Percentiles rank a stretch among this genome's conserved stretches.
Evolutionary conservation across 23 tunicate species (phyloP).

Genomic region (Trididemnum clinides): DNA sequence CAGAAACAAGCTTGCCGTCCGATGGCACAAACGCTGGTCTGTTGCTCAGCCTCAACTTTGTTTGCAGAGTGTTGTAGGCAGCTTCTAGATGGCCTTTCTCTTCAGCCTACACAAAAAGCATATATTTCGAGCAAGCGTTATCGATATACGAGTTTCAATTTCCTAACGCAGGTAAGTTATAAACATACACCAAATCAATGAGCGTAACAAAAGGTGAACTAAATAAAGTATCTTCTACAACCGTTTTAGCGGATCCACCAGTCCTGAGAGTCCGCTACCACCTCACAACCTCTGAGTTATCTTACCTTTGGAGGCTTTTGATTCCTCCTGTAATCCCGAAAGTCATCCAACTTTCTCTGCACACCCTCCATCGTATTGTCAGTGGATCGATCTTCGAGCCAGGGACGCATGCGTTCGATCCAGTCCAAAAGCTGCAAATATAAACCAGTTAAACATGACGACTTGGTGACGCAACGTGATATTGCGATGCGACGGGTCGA

Average conservation of each 20-base stretch:
- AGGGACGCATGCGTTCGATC: constrained; percentile 94
- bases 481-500: not conserved
- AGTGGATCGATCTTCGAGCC: constrained; percentile 95
- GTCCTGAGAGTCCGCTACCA: too few relatives aligned
- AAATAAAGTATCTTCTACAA: too few relatives aligned
- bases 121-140: too few relatives aligned
- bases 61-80: constrained; percentile 98
- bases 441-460: not conserved
- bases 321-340: constrained; percentile 89
- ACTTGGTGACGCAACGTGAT: not conserved
- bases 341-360: constrained; percentile 89
- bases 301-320: constrained; percentile 98
- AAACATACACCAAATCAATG: too few relatives aligned
- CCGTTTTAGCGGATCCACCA: too few relatives aligned
- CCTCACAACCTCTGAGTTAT: not conserved
- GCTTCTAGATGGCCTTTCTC: constrained; percentile 97
- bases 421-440: constrained; percentile 82
- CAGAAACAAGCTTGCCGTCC: constrained; percentile 91
- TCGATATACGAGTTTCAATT: too few relatives aligned
- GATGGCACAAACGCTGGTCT: constrained; percentile 98
- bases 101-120: constrained; percentile 58
- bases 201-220: too few relatives aligned
- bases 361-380: constrained; percentile 99
- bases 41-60: constrained; percentile 93
- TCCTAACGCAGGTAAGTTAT: too few relatives aligned